Percentiles rank a stretch among this genome's conserved stretches.
Conservation (phyloP, 1,140 invertebrate species). For the Drosophila burlai region DNA sequence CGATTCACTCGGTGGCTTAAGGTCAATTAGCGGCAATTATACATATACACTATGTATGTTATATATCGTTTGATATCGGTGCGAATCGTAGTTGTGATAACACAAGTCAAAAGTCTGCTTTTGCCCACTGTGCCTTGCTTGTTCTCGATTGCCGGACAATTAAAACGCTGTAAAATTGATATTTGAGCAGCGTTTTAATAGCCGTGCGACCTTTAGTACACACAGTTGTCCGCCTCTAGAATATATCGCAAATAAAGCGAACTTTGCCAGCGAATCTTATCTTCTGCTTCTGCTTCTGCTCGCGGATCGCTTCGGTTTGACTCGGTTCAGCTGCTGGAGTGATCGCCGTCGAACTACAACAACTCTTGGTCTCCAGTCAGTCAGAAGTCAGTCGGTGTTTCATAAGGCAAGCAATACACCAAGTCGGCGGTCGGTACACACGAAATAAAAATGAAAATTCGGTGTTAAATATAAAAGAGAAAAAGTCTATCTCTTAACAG, state of each 20-base stretch:
- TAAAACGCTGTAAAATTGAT: slow-evolving; percentile 47
- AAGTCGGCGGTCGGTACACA: neutral
- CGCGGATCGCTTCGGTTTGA: slow-evolving; percentile 12
- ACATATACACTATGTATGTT: slow-evolving; percentile 9
- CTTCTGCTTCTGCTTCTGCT: slow-evolving; percentile 11
- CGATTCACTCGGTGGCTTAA: slow-evolving; percentile 34
- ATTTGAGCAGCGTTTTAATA: slow-evolving; percentile 45
- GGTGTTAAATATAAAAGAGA: neutral
- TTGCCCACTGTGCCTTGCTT: slow-evolving; percentile 4
- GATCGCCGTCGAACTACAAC: slow-evolving; percentile 5
- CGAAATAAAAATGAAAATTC: neutral
- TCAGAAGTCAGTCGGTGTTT: slow-evolving; percentile 12
- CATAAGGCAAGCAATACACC: neutral
- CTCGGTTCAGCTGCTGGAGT: slow-evolving; percentile 30
- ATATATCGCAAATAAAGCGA: slow-evolving; percentile 37
- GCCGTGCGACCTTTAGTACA: slow-evolving; percentile 46
- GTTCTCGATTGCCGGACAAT: slow-evolving; percentile 35
- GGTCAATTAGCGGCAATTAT: slow-evolving; percentile 50
- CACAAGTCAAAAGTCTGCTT: slow-evolving; percentile 28
- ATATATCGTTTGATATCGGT: slow-evolving; percentile 24
- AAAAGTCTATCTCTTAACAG: neutral
- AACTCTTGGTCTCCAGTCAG: slow-evolving; percentile 11
- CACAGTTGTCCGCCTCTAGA: neutral
- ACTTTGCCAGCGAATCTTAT: slow-evolving; percentile 43
- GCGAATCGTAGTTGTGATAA: slow-evolving; percentile 23